Percentiles rank a stretch among this genome's conserved stretches.
Conservation (phyloP, 2,113 vertebrate species). For the Nothobranchius kuhntae region DNA sequence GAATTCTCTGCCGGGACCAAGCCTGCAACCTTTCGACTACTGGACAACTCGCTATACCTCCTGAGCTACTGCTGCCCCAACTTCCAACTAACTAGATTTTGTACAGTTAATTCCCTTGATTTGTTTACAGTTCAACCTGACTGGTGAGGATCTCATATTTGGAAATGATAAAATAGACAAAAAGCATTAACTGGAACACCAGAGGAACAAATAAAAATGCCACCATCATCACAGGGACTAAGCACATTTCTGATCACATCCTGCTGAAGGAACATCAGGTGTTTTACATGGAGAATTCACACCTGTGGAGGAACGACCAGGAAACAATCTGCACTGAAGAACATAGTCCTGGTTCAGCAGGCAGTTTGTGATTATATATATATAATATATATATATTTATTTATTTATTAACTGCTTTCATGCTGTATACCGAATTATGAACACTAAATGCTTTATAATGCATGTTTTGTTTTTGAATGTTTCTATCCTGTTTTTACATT, state of each 20-base stretch:
- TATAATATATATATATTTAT: too few species aligned
- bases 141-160: conserved; percentile 5
- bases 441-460: too few species aligned
- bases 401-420: too few species aligned
- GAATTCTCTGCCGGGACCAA: too few species aligned
- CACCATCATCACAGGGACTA: not conserved
- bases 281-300: not conserved
- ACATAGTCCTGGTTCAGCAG: not conserved
- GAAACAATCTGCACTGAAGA: not conserved
- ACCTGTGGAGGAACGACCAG: not conserved
- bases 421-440: too few species aligned
- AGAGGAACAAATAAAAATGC: not conserved
- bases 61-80: too few species aligned
- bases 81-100: too few species aligned
- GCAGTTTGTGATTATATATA: not conserved
- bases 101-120: not conserved
- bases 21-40: too few species aligned
- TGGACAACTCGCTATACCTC: too few species aligned
- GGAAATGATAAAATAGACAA: not conserved
- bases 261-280: not conserved
- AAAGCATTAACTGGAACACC: not conserved
- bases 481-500: too few species aligned
- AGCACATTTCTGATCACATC: too few species aligned
- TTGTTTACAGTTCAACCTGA: conserved; percentile 6
- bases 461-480: too few species aligned